Evolutionary conservation across 2,888 invertebrate genomes (phyloP), one percentile per base, ranked within the genome.

Genomic region (Thymelicus acteon): DNA sequence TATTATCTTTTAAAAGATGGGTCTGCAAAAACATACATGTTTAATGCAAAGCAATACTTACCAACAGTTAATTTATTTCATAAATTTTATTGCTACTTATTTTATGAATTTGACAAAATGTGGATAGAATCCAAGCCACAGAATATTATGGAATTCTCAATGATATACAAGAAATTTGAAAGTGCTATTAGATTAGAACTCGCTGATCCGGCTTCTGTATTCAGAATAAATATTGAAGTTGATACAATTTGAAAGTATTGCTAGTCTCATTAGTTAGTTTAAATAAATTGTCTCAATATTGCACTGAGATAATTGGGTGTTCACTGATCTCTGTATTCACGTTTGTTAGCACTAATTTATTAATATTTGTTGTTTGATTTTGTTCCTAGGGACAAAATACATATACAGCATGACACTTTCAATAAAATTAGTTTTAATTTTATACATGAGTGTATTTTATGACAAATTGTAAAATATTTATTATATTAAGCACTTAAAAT

Each of bases 101-200:
- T 99, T 88, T 97, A 97, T 84, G 97, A 98, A 84, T 99, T 99
- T 93, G 98, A 99, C 91, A 96, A 97, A 80, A 97, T 97, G 89
- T 99, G 99, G 99, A 95, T 98, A 77, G 95, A 96, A 75, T 97
- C 97, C 31, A 97, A 98, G 82, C 99, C 99, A 0, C 95, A 95
- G 76, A 97, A 98, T 85, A 98, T 99, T 75, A 99, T 99, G 99
- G 98, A 99, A 83, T 99, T 99, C 88, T 97, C 98, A 47, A 95
- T 95, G 61, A 97, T 99, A 72, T 96, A 97, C 84, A 96, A 97
- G 79, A 96, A 96, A 81, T 99, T 98, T 90, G 98, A 98, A 85
- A 95, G 94, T 76, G 95, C 95, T 72, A 96, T 98, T 62, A 95
- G 96, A 81, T 89, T 91, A 74, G 95, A 95, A 73, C 90, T 98